A percentile compares a stretch with the other conserved stretches of the same genome.
These are phyloP conservation scores for Linnaemya tessellans DNA, from an alignment of 2,888 invertebrate genomes.

Conservation along the genomic window DNA sequence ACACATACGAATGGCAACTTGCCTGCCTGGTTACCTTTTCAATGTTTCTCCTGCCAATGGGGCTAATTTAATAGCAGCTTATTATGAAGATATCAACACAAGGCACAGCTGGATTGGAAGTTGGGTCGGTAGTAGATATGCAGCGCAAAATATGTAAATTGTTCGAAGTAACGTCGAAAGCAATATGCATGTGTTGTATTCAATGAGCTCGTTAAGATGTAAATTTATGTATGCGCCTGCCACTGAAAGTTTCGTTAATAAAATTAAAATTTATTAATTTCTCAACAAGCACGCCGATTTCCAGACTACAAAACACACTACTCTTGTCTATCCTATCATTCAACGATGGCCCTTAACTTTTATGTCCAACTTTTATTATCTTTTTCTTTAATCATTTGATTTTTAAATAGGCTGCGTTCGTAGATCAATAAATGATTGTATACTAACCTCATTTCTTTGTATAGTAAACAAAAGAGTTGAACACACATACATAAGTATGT, in stretches of 20 bases:
- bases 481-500: background rate
- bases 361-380: slow-evolving; percentile 16
- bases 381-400: slow-evolving; percentile 19
- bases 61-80: slow-evolving; percentile 70
- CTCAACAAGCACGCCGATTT: slow-evolving; percentile 69
- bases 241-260: slow-evolving; percentile 73
- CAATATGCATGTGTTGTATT: slow-evolving; percentile 16
- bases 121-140: slow-evolving; percentile 5
- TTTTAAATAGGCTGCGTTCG: background rate
- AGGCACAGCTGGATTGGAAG: slow-evolving; percentile 51
- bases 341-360: slow-evolving; percentile 30
- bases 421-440: background rate
- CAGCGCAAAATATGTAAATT: background rate
- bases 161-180: slow-evolving; percentile 9
- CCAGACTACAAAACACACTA: slow-evolving; percentile 12
- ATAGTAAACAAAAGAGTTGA: too few species aligned
- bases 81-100: slow-evolving; percentile 70
- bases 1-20: slow-evolving; percentile 1
- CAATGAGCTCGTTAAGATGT: slow-evolving; percentile 62
- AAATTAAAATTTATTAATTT: slow-evolving; percentile 75
- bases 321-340: slow-evolving; percentile 36
- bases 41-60: slow-evolving; percentile 55
- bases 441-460: slow-evolving; percentile 22
- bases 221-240: slow-evolving; percentile 64
- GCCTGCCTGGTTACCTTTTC: slow-evolving; percentile 31